A percentile compares a stretch with the other conserved stretches of the same genome.
Conservation (phyloP, 2,797 vertebrate species). For the Enteromius afrohamiltoni region DNA sequence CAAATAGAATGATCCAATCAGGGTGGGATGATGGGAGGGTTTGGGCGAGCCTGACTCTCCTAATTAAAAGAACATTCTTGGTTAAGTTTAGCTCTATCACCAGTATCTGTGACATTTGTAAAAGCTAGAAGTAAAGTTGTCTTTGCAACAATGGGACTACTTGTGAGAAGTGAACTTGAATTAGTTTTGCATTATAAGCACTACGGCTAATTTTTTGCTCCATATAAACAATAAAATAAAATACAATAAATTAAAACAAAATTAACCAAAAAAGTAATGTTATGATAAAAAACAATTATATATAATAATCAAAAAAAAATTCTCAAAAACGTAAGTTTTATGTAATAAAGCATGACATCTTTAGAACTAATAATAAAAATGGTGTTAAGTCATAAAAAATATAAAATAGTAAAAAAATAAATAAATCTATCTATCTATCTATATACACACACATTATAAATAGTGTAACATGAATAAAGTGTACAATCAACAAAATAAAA, state of each 20-base stretch:
- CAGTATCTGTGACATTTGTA: background rate
- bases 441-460: too few species aligned
- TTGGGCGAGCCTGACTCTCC: background rate
- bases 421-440: too few species aligned
- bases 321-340: background rate
- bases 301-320: background rate
- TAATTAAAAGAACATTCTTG: background rate
- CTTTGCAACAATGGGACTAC: background rate
- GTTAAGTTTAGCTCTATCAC: background rate
- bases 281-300: too few species aligned
- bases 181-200: background rate
- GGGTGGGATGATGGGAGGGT: background rate
- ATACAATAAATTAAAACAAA: background rate
- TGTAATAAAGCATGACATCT: background rate
- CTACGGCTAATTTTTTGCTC: background rate
- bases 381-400: background rate
- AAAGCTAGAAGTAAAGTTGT: background rate
- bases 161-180: background rate
- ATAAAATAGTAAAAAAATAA: too few species aligned
- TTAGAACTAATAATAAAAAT: background rate
- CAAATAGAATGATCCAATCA: slow-evolving; percentile 1
- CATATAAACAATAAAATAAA: background rate
- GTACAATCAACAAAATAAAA: background rate
- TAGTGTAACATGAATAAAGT: background rate
- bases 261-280: too few species aligned